Evolutionary conservation across 2,113 vertebrate genomes (phyloP), one percentile per base, ranked within the genome.

Genomic region (Andinoacara biseriatus): DNA sequence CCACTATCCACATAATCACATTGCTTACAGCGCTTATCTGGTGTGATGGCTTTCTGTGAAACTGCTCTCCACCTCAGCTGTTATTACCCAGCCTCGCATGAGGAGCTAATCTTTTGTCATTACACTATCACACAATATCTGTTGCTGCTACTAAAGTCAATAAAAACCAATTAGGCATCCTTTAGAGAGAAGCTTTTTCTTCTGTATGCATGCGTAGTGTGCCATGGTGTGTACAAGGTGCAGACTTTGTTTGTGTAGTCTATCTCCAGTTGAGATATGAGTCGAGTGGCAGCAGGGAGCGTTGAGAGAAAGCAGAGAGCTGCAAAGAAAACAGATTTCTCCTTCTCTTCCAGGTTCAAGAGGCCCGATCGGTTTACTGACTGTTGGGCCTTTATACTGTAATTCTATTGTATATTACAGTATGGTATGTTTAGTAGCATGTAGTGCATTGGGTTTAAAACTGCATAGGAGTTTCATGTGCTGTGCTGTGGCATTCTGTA

Each of bases 11-110:
- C 91, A 87, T 90, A 93, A 93, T 94, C 89, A 83, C 86, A 78
- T 84, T 88, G 91, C 91, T 92, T 87, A 82, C 79, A 89, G 87
- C 77, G 87, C 87, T 90, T 93, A 91, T 93, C 93, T 89, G 85
- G 22, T 80, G 76, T 20, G 80, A 86, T 89, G 87, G 78, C 90
- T 86, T 85, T 91, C 76, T 84, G 61, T 76, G 86, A 78, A 61
- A 86, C 83, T 52, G 78, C 77, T 91, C 89, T 84, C 86, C 76
- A 90, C 88, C 90, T 90, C 84, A 58, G 80, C 86, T 87, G 88
- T 87, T 93, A 90, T 91, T 91, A 92, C 65, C 88, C 82, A 76
- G 83, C 81, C 60, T 80, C 54, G 61, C 82, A 82, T 31, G 62
- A 83, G 59, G 54, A 85, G 87, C 89, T 93, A 92, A 93, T 93